Evolutionary conservation across 2,113 vertebrate species (phyloP), one percentile per base, ranked within the genome.

Genomic region (Serinus canaria): DNA sequence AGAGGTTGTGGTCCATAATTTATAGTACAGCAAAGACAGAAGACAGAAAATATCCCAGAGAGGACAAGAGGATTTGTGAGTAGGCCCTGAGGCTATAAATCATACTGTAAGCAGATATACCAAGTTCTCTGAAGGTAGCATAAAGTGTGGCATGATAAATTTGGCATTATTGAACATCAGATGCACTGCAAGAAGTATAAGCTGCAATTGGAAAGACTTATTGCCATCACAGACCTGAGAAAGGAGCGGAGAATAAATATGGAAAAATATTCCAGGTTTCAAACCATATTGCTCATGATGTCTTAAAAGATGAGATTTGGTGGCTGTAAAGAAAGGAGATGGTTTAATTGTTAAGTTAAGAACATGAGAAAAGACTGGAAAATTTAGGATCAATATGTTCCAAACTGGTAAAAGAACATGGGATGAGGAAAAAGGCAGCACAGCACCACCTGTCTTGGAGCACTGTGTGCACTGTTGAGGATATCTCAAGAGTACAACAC

Each of bases 181-280:
- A 58, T 33, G 28, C 43, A 66, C 75, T 91, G 25, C 16, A 70
- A 88, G 37, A 93, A 67, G 24, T 27, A 80, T 24, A 70, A 53
- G 16, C 50, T 90, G 63, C 52, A 89, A 66, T 63, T 78, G 30
- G 30, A 92, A 93, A 89, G 83, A 93, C 23, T 90, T 93, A 95
- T 43, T 89, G 69, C 35, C 35, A 18, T 44, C 43, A 55, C 9
- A 70, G 75, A 55, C 30, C 23, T 62, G 59, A 62, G n/a, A 80
- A 74, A 90, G 39, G 46, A 70, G 39, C 44, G 47, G 23, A 90
- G 22, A 86, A 90, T 74, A 93, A 88, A 95, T 44, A 35, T 0
- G 0, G 47, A 52, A 73, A 94, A 93, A 55, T n/a, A 92, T 49
- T 85, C 63, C 7, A 67, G 30, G 8, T 92, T 93, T 83, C 1